phyloP scores from a whole-genome alignment of 2,888 invertebrate species.

The Mesorhabditis spiculigera region DNA sequence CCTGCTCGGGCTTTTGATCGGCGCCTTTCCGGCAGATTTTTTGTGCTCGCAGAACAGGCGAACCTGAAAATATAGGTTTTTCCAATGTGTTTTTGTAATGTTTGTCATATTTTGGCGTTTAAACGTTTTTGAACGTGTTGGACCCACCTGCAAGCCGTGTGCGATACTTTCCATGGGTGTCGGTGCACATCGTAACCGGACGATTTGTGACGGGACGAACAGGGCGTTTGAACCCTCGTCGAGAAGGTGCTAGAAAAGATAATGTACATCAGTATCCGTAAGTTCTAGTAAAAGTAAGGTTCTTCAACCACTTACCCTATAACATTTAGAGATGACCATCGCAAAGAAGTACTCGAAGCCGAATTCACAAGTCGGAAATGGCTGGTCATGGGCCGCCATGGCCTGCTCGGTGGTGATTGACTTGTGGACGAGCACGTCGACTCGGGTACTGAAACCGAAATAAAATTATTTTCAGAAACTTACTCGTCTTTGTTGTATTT shows the following conservation, averaged over 20 bases:
- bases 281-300: constrained; percentile 5
- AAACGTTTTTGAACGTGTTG: neutral
- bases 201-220: constrained; percentile 44
- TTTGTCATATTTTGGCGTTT: neutral
- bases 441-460: constrained; percentile 24
- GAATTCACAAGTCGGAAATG: constrained; percentile 56
- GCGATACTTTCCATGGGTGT: constrained; percentile 50
- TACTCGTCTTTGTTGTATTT: constrained; percentile 39
- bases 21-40: constrained; percentile 34
- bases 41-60: constrained; percentile 40
- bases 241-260: constrained; percentile 46
- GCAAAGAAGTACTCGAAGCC: constrained; percentile 58
- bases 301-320: constrained; percentile 33
- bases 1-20: constrained; percentile 37
- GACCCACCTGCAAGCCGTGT: constrained; percentile 42
- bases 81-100: neutral
- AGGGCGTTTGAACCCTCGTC: constrained; percentile 52
- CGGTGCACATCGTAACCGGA: constrained; percentile 44
- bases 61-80: constrained; percentile 13
- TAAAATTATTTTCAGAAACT: constrained; percentile 13
- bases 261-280: neutral
- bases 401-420: constrained; percentile 27
- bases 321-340: constrained; percentile 56
- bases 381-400: constrained; percentile 30
- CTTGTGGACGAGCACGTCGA: constrained; percentile 39